phyloP scores from a whole-genome alignment of 2,113 vertebrate species.

The Osmerus eperlanus region DNA sequence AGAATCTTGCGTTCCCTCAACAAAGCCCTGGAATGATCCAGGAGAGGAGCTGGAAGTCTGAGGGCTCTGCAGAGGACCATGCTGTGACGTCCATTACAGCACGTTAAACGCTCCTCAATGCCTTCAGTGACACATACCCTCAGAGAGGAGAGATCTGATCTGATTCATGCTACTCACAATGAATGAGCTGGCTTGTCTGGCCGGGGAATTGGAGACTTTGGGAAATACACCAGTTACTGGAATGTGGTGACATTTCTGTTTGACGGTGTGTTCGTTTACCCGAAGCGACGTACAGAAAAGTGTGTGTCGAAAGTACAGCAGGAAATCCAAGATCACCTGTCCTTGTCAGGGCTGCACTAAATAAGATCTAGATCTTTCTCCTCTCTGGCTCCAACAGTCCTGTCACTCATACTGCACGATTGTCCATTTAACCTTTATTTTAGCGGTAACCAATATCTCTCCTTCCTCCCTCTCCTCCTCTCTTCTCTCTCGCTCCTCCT shows the following conservation, averaged over 20 bases:
- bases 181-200: not conserved
- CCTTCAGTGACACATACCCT: constrained; percentile 27
- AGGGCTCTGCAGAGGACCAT: constrained; percentile 46
- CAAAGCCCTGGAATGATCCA: constrained; percentile 52
- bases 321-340: too few relatives aligned
- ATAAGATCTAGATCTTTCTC: not conserved
- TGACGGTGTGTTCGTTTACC: too few relatives aligned
- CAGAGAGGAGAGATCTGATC: not conserved
- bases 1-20: constrained; percentile 39
- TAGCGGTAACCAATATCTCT: not conserved
- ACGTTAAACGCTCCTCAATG: constrained; percentile 31
- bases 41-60: constrained; percentile 44
- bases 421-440: too few relatives aligned
- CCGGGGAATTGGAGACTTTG: not conserved
- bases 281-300: too few relatives aligned
- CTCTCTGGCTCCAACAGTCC: not conserved
- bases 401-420: too few relatives aligned
- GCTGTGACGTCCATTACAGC: constrained; percentile 27
- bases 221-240: too few relatives aligned
- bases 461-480: not conserved
- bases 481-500: constrained; percentile 27
- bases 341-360: too few relatives aligned
- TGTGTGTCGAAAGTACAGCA: too few relatives aligned
- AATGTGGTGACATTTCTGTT: too few relatives aligned
- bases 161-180: not conserved